phyloP scores from a whole-genome alignment of 2,888 invertebrate genomes.

The Tinea semifulvella region DNA sequence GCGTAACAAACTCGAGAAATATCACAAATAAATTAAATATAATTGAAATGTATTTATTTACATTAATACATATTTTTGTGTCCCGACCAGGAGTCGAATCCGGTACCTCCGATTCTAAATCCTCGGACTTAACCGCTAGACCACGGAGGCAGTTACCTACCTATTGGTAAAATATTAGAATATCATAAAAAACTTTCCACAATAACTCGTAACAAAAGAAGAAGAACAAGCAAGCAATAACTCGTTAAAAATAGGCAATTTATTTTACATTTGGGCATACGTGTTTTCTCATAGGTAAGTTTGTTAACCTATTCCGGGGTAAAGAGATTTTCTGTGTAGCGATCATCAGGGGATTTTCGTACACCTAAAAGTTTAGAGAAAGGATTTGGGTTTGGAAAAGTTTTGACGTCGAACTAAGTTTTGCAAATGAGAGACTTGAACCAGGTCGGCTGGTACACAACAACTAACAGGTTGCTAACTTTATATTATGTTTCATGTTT shows the following conservation, averaged over 20 bases:
- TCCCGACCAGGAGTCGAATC: no score
- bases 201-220: neutral
- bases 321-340: conserved; percentile 13
- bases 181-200: neutral
- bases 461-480: conserved; percentile 9
- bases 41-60: no score
- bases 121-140: no score
- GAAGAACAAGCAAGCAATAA: neutral
- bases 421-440: conserved; percentile 13
- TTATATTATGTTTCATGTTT: conserved; percentile 11
- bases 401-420: conserved; percentile 16
- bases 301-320: conserved; percentile 13
- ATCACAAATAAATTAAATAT: no score
- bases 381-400: conserved; percentile 20
- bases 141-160: no score
- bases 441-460: conserved; percentile 5
- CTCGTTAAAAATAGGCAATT: conserved; percentile 5
- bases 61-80: no score
- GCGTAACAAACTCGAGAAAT: no score
- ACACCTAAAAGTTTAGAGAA: conserved; percentile 19
- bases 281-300: conserved; percentile 13
- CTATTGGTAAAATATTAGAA: no score
- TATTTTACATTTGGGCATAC: neutral
- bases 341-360: conserved; percentile 20
- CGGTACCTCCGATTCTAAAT: no score